Evolutionary conservation across 2,797 vertebrate genomes (phyloP).

Genomic region (Uromys caudimaculatus): DNA sequence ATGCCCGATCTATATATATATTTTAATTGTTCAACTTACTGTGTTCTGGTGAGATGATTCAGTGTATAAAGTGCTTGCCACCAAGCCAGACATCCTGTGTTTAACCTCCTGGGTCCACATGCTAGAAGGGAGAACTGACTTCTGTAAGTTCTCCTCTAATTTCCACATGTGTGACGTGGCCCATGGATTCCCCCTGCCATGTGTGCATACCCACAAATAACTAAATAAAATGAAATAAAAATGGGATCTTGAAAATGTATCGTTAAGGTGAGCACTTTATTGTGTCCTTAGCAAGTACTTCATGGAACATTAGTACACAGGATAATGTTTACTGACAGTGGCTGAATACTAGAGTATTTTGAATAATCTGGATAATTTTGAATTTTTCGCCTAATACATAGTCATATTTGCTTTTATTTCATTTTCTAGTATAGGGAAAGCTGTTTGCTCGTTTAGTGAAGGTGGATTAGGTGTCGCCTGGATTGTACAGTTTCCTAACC

Average conservation of each 20-base stretch:
- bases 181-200: background rate
- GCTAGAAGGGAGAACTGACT: background rate
- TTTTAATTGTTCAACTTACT: background rate
- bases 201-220: background rate
- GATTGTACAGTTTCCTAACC: background rate
- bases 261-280: background rate
- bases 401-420: background rate
- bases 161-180: background rate
- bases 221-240: background rate
- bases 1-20: background rate
- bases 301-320: background rate
- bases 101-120: background rate
- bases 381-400: background rate
- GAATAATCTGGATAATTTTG: slow-evolving; percentile 40
- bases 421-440: slow-evolving; percentile 25
- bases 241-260: background rate
- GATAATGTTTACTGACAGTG: background rate
- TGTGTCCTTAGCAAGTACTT: background rate
- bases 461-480: background rate
- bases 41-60: background rate
- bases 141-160: background rate
- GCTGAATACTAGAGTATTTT: background rate
- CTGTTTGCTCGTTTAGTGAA: background rate
- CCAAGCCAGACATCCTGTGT: background rate
- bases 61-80: background rate